Evolutionary conservation across 2,888 invertebrate genomes (phyloP).

Genomic region (Yponomeuta evonymella): DNA sequence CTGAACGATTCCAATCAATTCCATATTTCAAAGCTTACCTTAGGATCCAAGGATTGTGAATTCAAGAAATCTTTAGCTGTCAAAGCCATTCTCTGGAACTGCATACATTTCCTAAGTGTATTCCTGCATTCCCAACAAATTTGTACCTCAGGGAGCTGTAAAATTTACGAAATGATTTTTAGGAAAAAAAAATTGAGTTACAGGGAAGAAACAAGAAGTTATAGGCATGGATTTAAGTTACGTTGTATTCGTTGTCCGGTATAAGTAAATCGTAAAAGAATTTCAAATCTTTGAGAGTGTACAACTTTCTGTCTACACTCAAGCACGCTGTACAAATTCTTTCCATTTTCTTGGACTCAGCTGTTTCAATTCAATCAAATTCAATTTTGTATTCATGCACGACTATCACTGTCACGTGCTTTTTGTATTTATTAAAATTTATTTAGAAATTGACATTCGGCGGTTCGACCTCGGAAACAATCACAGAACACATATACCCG

Average conservation of each 20-base stretch:
- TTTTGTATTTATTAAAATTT: no score
- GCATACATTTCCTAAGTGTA: background rate
- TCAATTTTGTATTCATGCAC: no score
- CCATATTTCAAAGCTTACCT: background rate
- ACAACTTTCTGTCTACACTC: constrained; percentile 2
- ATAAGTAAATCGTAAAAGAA: constrained; percentile 1
- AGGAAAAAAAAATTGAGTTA: background rate
- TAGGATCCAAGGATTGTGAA: background rate
- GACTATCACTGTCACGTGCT: no score
- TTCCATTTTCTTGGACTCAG: background rate
- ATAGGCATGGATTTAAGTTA: background rate
- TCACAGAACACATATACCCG: no score
- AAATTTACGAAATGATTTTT: background rate
- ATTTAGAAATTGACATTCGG: no score
- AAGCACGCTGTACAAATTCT: constrained; percentile 6
- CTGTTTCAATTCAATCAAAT: no score
- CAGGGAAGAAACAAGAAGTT: no score
- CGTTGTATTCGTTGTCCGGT: background rate
- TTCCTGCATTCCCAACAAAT: constrained; percentile 6
- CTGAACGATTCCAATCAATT: no score
- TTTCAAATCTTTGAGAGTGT: background rate
- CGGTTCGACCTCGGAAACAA: no score
- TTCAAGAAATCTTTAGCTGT: background rate
- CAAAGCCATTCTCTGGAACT: background rate
- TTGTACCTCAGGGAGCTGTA: background rate